Conservation (phyloP, 2,113 vertebrate genomes). For the Fregetta grallaria region DNA sequence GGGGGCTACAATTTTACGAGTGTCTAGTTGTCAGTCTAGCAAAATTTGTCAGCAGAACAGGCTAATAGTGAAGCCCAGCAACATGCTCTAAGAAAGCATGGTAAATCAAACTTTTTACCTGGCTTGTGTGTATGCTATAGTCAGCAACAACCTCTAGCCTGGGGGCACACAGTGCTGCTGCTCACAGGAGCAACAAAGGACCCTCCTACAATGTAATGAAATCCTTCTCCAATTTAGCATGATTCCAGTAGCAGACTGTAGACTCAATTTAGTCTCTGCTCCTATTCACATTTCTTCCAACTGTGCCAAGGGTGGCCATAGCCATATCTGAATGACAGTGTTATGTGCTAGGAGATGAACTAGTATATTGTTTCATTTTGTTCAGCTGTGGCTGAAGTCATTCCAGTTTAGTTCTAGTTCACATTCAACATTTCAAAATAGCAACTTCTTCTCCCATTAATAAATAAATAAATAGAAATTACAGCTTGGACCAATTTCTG, state of each 20-base stretch:
- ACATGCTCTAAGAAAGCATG: neutral
- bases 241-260: neutral
- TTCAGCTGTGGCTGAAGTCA: conserved; percentile 53
- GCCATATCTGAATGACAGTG: conserved; percentile 35
- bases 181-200: neutral
- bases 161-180: neutral
- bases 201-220: neutral
- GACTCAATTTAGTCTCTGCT: neutral
- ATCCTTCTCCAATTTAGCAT: neutral
- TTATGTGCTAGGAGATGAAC: conserved; percentile 37
- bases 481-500: neutral
- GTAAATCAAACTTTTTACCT: neutral
- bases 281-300: conserved; percentile 26
- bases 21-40: neutral
- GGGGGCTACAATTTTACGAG: neutral
- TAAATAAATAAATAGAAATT: neutral
- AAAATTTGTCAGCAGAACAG: neutral
- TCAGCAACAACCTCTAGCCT: neutral
- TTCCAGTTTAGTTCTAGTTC: conserved; percentile 13
- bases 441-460: neutral
- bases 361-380: conserved; percentile 37
- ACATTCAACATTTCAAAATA: conserved; percentile 35
- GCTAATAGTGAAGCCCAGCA: neutral
- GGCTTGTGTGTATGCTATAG: neutral
- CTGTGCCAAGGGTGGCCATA: conserved; percentile 13